phyloP scores from a whole-genome alignment of 2,888 invertebrate genomes.

The Conops quadrifasciatus region DNA sequence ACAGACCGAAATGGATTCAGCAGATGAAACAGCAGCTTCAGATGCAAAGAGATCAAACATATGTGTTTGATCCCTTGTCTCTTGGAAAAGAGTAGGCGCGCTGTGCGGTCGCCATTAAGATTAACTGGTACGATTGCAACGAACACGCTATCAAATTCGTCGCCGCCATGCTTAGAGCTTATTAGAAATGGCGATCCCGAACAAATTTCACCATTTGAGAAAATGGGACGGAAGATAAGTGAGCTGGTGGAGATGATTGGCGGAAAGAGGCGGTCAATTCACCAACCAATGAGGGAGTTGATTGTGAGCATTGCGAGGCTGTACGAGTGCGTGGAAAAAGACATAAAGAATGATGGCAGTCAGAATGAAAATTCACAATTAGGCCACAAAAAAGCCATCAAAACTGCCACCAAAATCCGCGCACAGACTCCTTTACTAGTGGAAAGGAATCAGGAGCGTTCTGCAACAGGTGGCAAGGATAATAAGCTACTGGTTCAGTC shows the following conservation, averaged over 20 bases:
- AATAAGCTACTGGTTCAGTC: background rate
- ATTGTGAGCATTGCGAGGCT: background rate
- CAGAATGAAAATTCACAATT: background rate
- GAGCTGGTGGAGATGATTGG: too few species aligned
- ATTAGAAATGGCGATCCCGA: background rate
- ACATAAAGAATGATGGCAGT: background rate
- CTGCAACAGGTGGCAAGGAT: background rate
- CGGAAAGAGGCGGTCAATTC: background rate
- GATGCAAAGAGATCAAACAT: background rate
- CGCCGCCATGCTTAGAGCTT: background rate
- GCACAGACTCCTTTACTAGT: too few species aligned
- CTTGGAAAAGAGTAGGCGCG: background rate
- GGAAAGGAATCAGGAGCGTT: background rate
- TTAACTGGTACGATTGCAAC: background rate
- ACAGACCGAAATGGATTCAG: background rate
- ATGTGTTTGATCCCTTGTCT: background rate
- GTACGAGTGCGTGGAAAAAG: background rate
- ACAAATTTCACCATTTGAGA: background rate
- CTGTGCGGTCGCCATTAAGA: background rate
- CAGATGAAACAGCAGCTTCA: background rate
- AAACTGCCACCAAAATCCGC: too few species aligned
- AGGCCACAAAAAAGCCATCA: background rate
- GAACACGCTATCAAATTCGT: too few species aligned
- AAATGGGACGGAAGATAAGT: background rate
- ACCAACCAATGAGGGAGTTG: background rate